A percentile compares a stretch with the other conserved stretches of the same genome.
Evolutionary conservation across 2,113 vertebrate genomes (phyloP).

Genomic region (Hipposideros armiger): DNA sequence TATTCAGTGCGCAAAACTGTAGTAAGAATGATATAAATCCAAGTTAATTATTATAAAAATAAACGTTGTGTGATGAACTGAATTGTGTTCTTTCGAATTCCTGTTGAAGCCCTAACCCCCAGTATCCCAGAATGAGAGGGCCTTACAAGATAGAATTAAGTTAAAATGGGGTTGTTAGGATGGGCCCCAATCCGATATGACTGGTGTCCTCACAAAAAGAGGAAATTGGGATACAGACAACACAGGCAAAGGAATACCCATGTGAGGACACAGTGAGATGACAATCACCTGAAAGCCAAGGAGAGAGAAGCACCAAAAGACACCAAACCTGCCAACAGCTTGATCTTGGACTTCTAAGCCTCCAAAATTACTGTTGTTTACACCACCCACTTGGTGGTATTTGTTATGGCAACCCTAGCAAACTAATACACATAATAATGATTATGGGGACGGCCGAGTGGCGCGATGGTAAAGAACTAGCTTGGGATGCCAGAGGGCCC

Average conservation of each 20-base stretch:
- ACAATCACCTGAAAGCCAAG: not conserved
- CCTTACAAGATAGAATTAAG: not conserved
- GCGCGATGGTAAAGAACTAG: too few species aligned
- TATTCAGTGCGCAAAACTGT: not conserved
- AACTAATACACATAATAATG: not conserved
- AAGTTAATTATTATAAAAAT: conserved; percentile 23
- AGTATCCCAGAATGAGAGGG: not conserved
- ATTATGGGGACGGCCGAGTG: not conserved
- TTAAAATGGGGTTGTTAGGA: not conserved
- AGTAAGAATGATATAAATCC: conserved; percentile 44
- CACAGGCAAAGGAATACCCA: not conserved
- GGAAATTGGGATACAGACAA: conserved; percentile 1
- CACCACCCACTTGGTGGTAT: not conserved
- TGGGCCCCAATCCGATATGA: not conserved
- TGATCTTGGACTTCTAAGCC: conserved; percentile 18
- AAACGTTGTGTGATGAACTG: not conserved
- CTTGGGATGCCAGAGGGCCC: too few species aligned
- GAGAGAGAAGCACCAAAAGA: not conserved
- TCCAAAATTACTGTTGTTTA: not conserved
- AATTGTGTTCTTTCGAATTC: not conserved
- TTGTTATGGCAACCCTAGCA: not conserved
- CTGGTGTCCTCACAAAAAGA: not conserved
- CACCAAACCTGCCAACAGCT: not conserved
- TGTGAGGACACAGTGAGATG: not conserved
- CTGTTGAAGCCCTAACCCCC: not conserved